Conservation (phyloP, 2,888 invertebrate genomes). For the Prosapia bicincta region DNA sequence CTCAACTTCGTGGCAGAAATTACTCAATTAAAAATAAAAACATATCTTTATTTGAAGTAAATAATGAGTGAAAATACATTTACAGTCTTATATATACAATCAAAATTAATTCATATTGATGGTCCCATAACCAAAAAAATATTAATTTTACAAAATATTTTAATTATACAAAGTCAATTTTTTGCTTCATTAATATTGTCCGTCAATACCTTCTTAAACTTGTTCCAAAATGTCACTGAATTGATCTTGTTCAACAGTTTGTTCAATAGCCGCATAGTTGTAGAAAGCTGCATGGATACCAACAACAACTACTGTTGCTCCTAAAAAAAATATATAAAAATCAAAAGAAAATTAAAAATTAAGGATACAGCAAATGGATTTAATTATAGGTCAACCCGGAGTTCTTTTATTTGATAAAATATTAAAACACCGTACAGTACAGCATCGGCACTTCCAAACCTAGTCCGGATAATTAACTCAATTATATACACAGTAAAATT, state of each 20-base stretch:
- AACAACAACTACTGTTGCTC: conserved; percentile 87
- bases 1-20: too few species aligned
- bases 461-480: too few species aligned
- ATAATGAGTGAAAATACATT: background rate
- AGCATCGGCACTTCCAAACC: too few species aligned
- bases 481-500: too few species aligned
- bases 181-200: background rate
- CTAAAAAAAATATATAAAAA: conserved; percentile 53
- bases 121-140: background rate
- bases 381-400: background rate
- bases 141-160: background rate
- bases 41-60: background rate
- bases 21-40: too few species aligned
- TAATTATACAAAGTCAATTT: background rate
- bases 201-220: background rate
- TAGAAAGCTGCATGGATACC: conserved; percentile 87
- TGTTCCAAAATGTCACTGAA: background rate
- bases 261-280: conserved; percentile 67
- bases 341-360: too few species aligned
- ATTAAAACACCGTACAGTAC: too few species aligned
- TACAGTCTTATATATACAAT: background rate
- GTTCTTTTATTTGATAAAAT: too few species aligned
- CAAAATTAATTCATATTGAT: background rate
- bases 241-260: background rate
- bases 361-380: too few species aligned